These are phyloP conservation scores for Leptinotarsa rubiginosa DNA, from an alignment of 2,888 invertebrate species.

Conservation along the genomic window DNA sequence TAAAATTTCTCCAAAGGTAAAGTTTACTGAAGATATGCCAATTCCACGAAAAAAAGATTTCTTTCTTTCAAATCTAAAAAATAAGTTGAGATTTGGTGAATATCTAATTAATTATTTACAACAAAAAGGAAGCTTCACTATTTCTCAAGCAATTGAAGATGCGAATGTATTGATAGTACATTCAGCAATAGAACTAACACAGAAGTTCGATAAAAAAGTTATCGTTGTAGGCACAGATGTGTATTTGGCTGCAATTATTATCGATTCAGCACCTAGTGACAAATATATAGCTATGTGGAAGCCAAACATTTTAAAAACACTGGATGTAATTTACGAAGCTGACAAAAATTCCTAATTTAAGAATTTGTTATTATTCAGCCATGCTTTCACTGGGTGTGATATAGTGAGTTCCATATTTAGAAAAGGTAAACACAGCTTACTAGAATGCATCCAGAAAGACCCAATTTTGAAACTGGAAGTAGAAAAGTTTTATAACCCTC, in stretches of 20 bases:
- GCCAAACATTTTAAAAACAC: background rate
- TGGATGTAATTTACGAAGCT: background rate
- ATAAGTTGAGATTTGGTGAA: background rate
- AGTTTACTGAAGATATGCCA: background rate
- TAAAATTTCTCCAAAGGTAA: background rate
- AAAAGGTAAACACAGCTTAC: background rate
- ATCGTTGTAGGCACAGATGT: background rate
- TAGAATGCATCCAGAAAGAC: background rate
- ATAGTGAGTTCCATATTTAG: background rate
- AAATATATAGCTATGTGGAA: background rate
- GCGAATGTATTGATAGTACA: background rate
- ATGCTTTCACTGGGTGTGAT: conserved; percentile 3
- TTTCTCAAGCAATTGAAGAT: background rate
- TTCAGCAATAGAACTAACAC: background rate
- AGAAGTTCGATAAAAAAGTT: background rate
- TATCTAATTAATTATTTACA: background rate
- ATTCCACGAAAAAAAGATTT: background rate
- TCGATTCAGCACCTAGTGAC: background rate
- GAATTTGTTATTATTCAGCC: background rate
- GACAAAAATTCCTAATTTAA: background rate
- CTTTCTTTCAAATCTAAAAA: background rate
- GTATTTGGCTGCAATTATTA: background rate
- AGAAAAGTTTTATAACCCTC: no score
- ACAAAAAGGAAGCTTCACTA: background rate
- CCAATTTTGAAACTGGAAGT: no score